Evolutionary conservation across 2,113 vertebrate species (phyloP), one percentile per base, ranked within the genome.

Genomic region (Promerops cafer): DNA sequence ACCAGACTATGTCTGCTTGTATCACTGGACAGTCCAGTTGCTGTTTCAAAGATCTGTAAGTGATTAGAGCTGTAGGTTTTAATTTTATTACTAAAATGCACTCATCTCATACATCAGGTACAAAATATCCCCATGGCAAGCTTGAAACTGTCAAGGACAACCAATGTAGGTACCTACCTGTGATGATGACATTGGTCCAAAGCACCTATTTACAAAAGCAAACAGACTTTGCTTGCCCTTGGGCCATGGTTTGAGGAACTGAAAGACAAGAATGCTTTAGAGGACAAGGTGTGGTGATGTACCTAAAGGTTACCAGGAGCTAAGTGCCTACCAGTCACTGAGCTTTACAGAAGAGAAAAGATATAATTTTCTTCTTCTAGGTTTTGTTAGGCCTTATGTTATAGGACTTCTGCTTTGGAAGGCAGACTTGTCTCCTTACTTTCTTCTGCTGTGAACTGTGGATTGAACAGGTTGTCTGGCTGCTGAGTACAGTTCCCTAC

Each of bases 81-180:
- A 54, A 66, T 89, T 70, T 65, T 53, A 30, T 40, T 87, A 26
- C 35, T 74, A 39, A 74, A 83, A 81, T 33, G 16, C 30, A 35
- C 4, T 49, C 2, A 15, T 79, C 13, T 33, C 31, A 3, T 71
- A n/a, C 33, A 60, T 82, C 44, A 76, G 39, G 6, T 69, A 31
- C 27, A 81, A 63, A 91, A 54, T 54, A 66, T 30, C 30, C 17
- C n/a, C 40, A 52, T 6, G 39, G 39, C 31, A 72, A 82, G 37
- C 39, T 75, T 0, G 0, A 70, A 65, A 53, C 31, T 77, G 16
- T 23, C 33, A 31, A n/a, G 78, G 42, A 26, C 10, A 56, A 42
- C 37, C 70, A 18, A 53, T 76, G 37, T 18, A 61, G 77, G 8
- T 75, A 26, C 71, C 91, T 89, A 47, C 11, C 11, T 90, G 7